Evolutionary conservation across 2,113 vertebrate genomes (phyloP), one percentile per base, ranked within the genome.

Genomic region (Gopherus flavomarginatus): DNA sequence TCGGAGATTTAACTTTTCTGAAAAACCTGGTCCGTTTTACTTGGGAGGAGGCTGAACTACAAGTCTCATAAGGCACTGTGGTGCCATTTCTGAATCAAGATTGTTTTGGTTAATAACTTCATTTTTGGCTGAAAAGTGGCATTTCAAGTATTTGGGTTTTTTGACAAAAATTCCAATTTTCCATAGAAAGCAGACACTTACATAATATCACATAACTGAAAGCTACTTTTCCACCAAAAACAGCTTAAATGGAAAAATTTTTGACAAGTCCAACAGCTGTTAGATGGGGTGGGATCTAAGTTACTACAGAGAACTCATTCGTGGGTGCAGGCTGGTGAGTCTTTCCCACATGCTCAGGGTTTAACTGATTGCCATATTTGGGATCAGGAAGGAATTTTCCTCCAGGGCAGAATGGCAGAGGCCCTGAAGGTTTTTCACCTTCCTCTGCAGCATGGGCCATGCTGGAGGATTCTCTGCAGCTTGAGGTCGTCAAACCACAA

Each of bases 31-130:
- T 75, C 35, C 38, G 6, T 44, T 72, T 24, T 24, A 59, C 8
- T n/a, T n/a, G 10, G 62, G 16, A n/a, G 17, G 35, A 19, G 16
- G 62, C 14, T 78, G 31, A 88, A 84, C 3, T 47, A 42, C 7
- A 49, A 17, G 21, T 87, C 21, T 8, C 0, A 0, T 90, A 69
- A 49, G 38, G 54, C 3, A 29, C 53, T 1, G 1, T 59, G 7
- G 3, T n/a, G 14, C 1, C 84, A 22, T 44, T 90, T 88, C 44
- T 62, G 11, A 89, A 88, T 86, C 6, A 69, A n/a, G 62, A n/a
- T 44, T 93, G 85, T 1, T 86, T n/a, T 11, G 38, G 47, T 49
- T 90, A 83, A n/a, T 44, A 5, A 13, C 31, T 49, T 86, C 29
- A 47, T 47, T 59, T 3, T 83, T 62, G 4, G 4, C 14, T 86